Conservation (phyloP, 2,888 invertebrate genomes). For the Platerodrilus igneus region DNA sequence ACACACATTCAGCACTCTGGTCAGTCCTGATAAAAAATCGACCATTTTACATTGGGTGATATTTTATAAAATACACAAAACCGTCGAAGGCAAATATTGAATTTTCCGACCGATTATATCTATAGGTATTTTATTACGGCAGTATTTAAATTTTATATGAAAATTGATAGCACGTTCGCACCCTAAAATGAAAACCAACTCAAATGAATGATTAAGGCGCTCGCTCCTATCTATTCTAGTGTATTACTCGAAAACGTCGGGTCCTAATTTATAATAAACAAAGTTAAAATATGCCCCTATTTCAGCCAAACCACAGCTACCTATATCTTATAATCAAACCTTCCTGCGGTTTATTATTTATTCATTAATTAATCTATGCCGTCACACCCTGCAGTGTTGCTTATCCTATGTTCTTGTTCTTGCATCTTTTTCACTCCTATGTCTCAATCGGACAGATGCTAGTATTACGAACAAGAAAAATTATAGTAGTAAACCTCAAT, state of each 20-base stretch:
- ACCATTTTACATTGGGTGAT: slow-evolving; percentile 22
- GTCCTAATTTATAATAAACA: slow-evolving; percentile 43
- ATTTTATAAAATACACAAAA: slow-evolving; percentile 22
- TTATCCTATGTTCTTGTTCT: slow-evolving; percentile 18
- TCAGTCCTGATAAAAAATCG: slow-evolving; percentile 32
- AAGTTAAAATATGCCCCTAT: slow-evolving; percentile 39
- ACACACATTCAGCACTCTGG: slow-evolving; percentile 33
- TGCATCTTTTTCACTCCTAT: slow-evolving; percentile 10
- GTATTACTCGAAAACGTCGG: slow-evolving; percentile 19
- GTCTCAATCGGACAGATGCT: too few species aligned
- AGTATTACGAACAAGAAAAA: too few species aligned
- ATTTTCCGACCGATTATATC: slow-evolving; percentile 18
- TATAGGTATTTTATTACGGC: slow-evolving; percentile 21
- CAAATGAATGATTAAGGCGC: slow-evolving; percentile 22
- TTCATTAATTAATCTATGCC: slow-evolving; percentile 50
- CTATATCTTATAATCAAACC: slow-evolving; percentile 47
- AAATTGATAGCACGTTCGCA: too few species aligned
- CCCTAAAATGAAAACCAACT: slow-evolving; percentile 9
- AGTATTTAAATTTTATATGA: slow-evolving; percentile 14
- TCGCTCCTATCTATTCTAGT: too few species aligned
- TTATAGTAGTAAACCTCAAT: slow-evolving; percentile 30
- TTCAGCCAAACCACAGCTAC: slow-evolving; percentile 34
- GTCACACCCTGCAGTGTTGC: slow-evolving; percentile 23
- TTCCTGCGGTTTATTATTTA: slow-evolving; percentile 46
- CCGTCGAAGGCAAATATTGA: slow-evolving; percentile 24